Conservation (phyloP, 2,888 invertebrate genomes). For the Nemapogon koenigi region DNA sequence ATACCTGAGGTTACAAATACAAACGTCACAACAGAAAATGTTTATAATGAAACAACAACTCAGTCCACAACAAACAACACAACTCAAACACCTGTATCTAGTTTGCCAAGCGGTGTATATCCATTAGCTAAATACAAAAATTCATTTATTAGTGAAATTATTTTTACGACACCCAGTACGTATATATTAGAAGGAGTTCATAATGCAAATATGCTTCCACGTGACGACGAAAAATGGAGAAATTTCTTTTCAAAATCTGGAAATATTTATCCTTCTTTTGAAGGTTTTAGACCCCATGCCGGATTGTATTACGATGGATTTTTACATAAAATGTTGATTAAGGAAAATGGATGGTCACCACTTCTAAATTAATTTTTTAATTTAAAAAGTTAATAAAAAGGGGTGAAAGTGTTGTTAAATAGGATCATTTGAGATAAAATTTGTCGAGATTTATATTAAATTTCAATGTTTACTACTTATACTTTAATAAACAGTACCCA, state of each 20-base stretch:
- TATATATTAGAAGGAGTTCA: constrained; percentile 22
- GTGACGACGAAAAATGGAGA: constrained; percentile 38
- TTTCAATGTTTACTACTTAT: no score
- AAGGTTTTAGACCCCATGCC: constrained; percentile 40
- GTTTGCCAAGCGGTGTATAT: constrained; percentile 23
- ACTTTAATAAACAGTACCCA: no score
- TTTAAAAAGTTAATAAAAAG: no score
- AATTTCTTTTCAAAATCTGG: constrained; percentile 28
- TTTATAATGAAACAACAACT: constrained; percentile 17
- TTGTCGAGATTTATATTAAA: no score
- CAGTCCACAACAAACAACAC: no score
- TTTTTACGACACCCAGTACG: constrained; percentile 25
- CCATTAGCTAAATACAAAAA: constrained; percentile 30
- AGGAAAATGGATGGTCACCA: constrained; percentile 15
- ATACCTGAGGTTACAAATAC: constrained; percentile 13
- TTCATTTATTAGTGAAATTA: constrained; percentile 35
- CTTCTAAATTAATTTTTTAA: constrained; percentile 8
- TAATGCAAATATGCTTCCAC: constrained; percentile 24
- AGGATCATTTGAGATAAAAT: no score
- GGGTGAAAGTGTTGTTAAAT: no score
- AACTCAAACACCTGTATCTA: constrained; percentile 1
- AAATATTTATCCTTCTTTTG: constrained; percentile 24
- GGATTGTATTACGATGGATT: constrained; percentile 55
- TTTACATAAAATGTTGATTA: constrained; percentile 34
- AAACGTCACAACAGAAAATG: constrained; percentile 13